phyloP scores from a whole-genome alignment of 1,140 invertebrate genomes.

The Mycetomoellerius zeteki region DNA sequence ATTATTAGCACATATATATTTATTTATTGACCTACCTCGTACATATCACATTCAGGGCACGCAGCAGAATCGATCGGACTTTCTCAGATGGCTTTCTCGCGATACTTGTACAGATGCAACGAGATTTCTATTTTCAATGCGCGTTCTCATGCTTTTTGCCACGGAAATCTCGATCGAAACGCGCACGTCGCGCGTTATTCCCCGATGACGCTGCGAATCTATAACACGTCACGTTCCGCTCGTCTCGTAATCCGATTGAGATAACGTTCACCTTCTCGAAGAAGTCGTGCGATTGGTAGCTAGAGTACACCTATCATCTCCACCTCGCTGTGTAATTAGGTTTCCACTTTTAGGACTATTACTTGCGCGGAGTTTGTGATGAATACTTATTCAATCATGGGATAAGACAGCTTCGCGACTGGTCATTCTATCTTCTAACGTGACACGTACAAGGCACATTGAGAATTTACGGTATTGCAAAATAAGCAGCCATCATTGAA shows the following conservation, averaged over 20 bases:
- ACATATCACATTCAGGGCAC: slow-evolving; percentile 25
- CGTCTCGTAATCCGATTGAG: slow-evolving; percentile 53
- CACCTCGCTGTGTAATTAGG: slow-evolving; percentile 28
- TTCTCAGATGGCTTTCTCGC: slow-evolving; percentile 53
- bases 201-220: slow-evolving; percentile 57
- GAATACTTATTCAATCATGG: slow-evolving; percentile 29
- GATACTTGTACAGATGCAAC: slow-evolving; percentile 13
- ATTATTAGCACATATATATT: neutral
- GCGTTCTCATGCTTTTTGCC: neutral
- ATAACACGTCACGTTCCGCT: slow-evolving; percentile 45
- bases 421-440: neutral
- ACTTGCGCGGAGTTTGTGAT: neutral
- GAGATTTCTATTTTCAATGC: slow-evolving; percentile 47
- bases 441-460: neutral
- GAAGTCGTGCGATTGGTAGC: slow-evolving; percentile 25
- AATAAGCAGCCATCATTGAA: neutral
- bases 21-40: neutral
- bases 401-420: neutral
- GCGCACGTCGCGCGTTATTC: slow-evolving; percentile 32
- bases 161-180: slow-evolving; percentile 49
- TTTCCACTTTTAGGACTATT: slow-evolving; percentile 37
- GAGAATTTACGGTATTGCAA: slow-evolving; percentile 34
- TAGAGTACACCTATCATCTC: slow-evolving; percentile 19
- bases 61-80: slow-evolving; percentile 9
- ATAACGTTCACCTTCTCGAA: slow-evolving; percentile 49